Percentiles rank a stretch among this genome's conserved stretches.
Evolutionary conservation across 2,113 vertebrate species (phyloP).

Genomic region (Strigops habroptila): DNA sequence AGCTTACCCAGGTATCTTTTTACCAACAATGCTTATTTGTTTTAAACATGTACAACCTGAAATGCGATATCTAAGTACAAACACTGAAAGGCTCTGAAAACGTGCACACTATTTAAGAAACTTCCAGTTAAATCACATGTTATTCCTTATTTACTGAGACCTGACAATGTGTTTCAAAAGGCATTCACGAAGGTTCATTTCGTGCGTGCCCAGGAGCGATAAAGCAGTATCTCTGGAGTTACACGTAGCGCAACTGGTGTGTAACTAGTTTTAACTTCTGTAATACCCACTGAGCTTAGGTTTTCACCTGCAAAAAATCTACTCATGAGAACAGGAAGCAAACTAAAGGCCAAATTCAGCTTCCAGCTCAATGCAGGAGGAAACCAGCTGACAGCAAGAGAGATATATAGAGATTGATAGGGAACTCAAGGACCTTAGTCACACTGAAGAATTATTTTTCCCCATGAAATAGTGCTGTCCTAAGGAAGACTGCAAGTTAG

Average conservation of each 20-base stretch:
- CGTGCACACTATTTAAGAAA: neutral
- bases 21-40: neutral
- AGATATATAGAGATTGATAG: neutral
- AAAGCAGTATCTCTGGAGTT: neutral
- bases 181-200: neutral
- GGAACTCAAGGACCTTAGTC: neutral
- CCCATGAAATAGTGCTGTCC: too few species aligned
- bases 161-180: neutral
- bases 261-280: neutral
- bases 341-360: neutral
- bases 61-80: neutral
- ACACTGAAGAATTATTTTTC: neutral
- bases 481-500: neutral
- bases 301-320: neutral
- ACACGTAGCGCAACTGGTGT: fast-evolving
- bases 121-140: neutral
- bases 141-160: neutral
- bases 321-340: neutral
- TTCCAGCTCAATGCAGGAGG: neutral
- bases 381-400: neutral
- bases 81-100: neutral
- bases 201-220: fast-evolving
- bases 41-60: neutral
- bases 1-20: neutral
- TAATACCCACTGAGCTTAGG: neutral